These are phyloP conservation scores for Cotesia congregata DNA, from an alignment of 2,888 invertebrate species.

Conservation along the genomic window DNA sequence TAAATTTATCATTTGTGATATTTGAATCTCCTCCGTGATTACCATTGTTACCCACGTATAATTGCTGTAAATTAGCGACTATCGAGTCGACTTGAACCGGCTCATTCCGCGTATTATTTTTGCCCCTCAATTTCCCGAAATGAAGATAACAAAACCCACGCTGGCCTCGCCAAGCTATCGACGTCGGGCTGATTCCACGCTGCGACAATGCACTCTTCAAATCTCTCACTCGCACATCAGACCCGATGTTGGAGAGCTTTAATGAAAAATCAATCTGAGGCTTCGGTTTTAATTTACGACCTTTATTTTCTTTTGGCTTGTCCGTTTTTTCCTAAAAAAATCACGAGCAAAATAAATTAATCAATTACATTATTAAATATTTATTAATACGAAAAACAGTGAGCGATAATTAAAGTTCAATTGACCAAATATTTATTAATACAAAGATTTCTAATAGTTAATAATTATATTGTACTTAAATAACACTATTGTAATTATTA, in stretches of 20 bases:
- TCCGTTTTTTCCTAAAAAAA: constrained; percentile 30
- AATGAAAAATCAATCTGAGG: constrained; percentile 75
- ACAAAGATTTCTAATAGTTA: constrained; percentile 54
- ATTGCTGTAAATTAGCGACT: constrained; percentile 70
- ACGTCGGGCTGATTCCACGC: constrained; percentile 82
- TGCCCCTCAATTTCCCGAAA: constrained; percentile 75
- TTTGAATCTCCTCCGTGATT: constrained; percentile 42
- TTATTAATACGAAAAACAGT: constrained; percentile 21
- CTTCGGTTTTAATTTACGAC: constrained; percentile 57
- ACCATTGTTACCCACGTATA: constrained; percentile 63
- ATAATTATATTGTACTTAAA: constrained; percentile 51
- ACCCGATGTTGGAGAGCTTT: constrained; percentile 80
- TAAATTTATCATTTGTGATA: constrained; percentile 50
- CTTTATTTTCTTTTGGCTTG: constrained; percentile 50
- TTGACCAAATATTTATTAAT: constrained; percentile 14
- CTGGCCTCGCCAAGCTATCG: constrained; percentile 78
- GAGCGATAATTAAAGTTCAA: background rate
- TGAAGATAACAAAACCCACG: constrained; percentile 81
- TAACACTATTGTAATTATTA: background rate
- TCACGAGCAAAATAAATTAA: constrained; percentile 14
- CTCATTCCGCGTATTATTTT: constrained; percentile 54
- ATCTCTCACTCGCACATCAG: constrained; percentile 80
- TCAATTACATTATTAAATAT: constrained; percentile 33
- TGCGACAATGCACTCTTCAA: constrained; percentile 81
- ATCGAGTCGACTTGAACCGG: constrained; percentile 71